phyloP scores from a whole-genome alignment of 2,113 vertebrate genomes.

The Tonatia bakeri region DNA sequence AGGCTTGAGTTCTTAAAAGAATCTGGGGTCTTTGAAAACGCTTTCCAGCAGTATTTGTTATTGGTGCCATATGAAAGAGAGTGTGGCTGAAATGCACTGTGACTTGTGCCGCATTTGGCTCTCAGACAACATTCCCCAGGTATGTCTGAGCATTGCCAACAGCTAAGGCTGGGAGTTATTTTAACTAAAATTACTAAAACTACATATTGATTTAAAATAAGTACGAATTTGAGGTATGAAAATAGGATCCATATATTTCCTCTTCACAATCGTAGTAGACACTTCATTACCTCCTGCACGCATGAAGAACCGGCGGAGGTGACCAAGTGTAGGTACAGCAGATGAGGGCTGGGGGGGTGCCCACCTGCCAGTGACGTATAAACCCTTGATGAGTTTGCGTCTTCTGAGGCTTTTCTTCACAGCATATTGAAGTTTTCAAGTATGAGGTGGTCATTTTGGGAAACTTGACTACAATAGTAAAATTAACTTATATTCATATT shows the following conservation, averaged over 20 bases:
- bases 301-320: not conserved
- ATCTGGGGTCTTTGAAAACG: not conserved
- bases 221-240: not conserved
- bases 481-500: not conserved
- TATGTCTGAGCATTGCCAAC: not conserved
- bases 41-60: not conserved
- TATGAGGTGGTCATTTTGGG: not conserved
- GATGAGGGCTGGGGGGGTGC: not conserved
- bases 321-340: not conserved
- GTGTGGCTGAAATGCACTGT: not conserved
- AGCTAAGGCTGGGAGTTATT: not conserved
- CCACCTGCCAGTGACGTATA: not conserved
- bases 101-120: not conserved
- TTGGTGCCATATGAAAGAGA: not conserved
- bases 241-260: not conserved
- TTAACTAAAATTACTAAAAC: not conserved
- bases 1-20: slow-evolving; percentile 6
- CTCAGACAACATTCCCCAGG: not conserved
- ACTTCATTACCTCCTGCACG: accelerated
- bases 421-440: not conserved
- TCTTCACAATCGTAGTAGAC: not conserved
- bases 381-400: not conserved
- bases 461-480: not conserved
- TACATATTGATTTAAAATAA: slow-evolving; percentile 17
- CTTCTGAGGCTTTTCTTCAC: not conserved